These are phyloP conservation scores for Colaptes auratus DNA, from an alignment of 2,113 vertebrate genomes.

Conservation along the genomic window DNA sequence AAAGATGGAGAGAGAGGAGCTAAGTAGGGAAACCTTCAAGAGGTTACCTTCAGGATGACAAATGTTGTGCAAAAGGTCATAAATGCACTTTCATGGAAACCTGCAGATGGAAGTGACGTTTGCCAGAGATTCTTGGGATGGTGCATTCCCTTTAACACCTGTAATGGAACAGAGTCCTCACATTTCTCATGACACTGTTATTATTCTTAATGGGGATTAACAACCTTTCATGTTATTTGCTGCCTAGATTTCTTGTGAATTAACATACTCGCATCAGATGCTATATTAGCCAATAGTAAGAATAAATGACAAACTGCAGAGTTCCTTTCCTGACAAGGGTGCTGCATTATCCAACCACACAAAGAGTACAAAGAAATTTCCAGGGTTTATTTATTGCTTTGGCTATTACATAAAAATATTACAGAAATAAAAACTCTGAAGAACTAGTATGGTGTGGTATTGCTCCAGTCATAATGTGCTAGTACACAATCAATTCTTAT, in stretches of 20 bases:
- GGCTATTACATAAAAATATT: constrained; percentile 77
- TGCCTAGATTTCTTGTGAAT: constrained; percentile 38
- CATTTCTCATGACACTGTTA: constrained; percentile 48
- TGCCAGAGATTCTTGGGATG: constrained; percentile 16
- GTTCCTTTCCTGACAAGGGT: constrained; percentile 67
- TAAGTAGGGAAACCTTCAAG: constrained; percentile 33
- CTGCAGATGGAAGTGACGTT: not conserved
- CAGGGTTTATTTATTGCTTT: constrained; percentile 72
- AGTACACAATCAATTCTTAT: constrained; percentile 75
- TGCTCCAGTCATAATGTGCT: constrained; percentile 66
- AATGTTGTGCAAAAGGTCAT: constrained; percentile 28
- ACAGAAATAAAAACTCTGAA: constrained; percentile 76
- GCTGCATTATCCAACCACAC: constrained; percentile 58
- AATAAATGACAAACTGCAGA: constrained; percentile 62
- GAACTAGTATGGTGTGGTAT: constrained; percentile 65
- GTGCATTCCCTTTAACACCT: constrained; percentile 34
- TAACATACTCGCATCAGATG: constrained; percentile 50
- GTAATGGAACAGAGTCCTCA: not conserved
- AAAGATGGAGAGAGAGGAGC: not conserved
- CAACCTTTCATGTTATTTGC: constrained; percentile 31
- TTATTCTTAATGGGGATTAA: constrained; percentile 42
- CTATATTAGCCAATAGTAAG: constrained; percentile 64
- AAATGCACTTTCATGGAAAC: not conserved
- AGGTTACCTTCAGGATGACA: constrained; percentile 22
- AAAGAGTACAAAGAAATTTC: constrained; percentile 65